Evolutionary conservation across 2,113 vertebrate genomes (phyloP), one percentile per base, ranked within the genome.

Genomic region (Microcebus griseorufus): DNA sequence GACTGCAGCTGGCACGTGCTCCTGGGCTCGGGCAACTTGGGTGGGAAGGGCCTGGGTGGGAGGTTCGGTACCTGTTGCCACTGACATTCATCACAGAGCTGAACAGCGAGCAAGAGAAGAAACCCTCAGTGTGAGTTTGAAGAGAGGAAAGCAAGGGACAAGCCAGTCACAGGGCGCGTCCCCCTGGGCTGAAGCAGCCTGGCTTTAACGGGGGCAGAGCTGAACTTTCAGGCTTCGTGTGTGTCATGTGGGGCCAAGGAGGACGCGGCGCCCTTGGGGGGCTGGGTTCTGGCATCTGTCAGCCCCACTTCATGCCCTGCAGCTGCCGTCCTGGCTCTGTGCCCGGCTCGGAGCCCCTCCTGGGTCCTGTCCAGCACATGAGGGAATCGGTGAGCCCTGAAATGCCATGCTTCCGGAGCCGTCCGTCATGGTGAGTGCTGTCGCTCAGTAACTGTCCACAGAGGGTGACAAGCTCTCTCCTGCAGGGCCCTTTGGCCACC

Each of bases 381-480:
- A 1, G 64, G 64, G 51, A 73, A 95, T 89, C 25, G 0, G 79
- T 70, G 85, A 89, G 92, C 83, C 95, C 45, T 96, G 82, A 86
- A 94, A 96, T 87, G 73, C 48, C 91, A 45, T 18, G 5, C 17
- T 88, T 93, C 88, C 55, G 62, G 32, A 93, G 58, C 73, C 42
- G 80, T 87, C 42, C 5, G 2, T 79, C 48, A 88, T 76, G 69
- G 73, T 55, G 95, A 72, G 73, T 80, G 32, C 37, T 94, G 78
- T 87, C 79, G 39, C 65, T 96, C 76, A 88, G 88, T 84, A 97
- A 91, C 87, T 89, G 72, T 93, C 86, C 89, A 55, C 53, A 48
- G 48, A 78, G 42, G 48, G 27, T 64, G 82, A 58, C n/a, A 60
- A 79, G 87, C 14, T 88, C 64, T 88, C 39, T 75, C 81, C 42